Conservation (phyloP, 1,140 invertebrate species). For the Euglossa dilemma region DNA sequence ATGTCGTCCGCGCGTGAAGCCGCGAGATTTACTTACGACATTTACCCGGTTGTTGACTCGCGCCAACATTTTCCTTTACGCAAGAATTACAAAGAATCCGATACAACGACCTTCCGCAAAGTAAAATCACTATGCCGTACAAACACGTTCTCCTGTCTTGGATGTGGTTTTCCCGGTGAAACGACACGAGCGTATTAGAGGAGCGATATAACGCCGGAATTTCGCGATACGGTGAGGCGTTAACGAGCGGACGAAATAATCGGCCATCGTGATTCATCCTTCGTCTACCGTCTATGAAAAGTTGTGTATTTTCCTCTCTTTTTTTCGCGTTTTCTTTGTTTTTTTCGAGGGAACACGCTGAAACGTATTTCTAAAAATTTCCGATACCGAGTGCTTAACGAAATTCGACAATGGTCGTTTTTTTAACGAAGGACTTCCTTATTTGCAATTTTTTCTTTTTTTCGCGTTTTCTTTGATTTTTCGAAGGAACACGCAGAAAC, state of each 20-base stretch:
- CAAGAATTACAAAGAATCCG: conserved; percentile 17
- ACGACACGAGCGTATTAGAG: background rate
- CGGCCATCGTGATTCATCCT: background rate
- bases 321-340: no score
- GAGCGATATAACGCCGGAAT: background rate
- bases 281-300: background rate
- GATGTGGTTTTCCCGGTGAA: background rate
- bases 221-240: background rate
- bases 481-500: no score
- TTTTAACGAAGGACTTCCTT: no score
- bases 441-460: no score
- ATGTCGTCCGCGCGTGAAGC: conserved; percentile 6
- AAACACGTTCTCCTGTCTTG: background rate
- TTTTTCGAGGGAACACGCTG: no score
- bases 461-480: no score
- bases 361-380: no score
- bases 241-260: background rate
- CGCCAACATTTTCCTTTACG: conserved; percentile 10
- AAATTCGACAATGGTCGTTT: no score
- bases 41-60: conserved; percentile 33
- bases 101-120: background rate
- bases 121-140: background rate
- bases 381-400: no score
- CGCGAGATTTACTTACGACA: conserved; percentile 29
- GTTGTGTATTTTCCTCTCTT: no score